These are phyloP conservation scores for Abrostola triplasia DNA, from an alignment of 2,888 invertebrate species.

Conservation along the genomic window DNA sequence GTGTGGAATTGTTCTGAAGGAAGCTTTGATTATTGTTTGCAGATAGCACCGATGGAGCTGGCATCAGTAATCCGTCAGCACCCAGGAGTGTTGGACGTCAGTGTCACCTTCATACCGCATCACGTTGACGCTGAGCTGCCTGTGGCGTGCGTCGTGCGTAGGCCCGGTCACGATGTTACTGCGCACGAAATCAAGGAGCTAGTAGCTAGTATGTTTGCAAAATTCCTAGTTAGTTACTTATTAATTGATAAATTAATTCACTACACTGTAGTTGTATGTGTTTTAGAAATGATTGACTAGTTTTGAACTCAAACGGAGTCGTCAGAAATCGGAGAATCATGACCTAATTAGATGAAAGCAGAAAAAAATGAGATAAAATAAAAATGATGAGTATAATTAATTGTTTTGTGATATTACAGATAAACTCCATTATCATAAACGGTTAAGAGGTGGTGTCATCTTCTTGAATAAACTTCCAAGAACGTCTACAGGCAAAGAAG, in stretches of 20 bases:
- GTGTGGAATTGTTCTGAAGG: background rate
- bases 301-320: no score
- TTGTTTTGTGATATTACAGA: constrained; percentile 63
- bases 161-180: constrained; percentile 61
- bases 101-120: constrained; percentile 71
- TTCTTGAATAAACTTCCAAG: constrained; percentile 69
- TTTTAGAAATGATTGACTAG: no score
- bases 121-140: constrained; percentile 69
- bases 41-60: constrained; percentile 76
- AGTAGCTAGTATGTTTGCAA: constrained; percentile 66
- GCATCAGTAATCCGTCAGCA: constrained; percentile 72
- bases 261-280: no score
- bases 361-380: no score
- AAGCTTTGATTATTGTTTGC: no score
- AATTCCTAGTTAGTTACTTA: background rate
- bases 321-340: no score
- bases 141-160: constrained; percentile 69
- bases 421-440: constrained; percentile 69
- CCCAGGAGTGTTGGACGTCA: constrained; percentile 70
- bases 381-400: no score
- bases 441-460: constrained; percentile 74
- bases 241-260: no score
- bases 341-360: no score
- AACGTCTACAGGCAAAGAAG: constrained; percentile 71
- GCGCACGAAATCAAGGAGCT: constrained; percentile 73